Base-by-base conservation (phyloP, 2,797 vertebrate genomes). In the Antennarius maculatus region DNA sequence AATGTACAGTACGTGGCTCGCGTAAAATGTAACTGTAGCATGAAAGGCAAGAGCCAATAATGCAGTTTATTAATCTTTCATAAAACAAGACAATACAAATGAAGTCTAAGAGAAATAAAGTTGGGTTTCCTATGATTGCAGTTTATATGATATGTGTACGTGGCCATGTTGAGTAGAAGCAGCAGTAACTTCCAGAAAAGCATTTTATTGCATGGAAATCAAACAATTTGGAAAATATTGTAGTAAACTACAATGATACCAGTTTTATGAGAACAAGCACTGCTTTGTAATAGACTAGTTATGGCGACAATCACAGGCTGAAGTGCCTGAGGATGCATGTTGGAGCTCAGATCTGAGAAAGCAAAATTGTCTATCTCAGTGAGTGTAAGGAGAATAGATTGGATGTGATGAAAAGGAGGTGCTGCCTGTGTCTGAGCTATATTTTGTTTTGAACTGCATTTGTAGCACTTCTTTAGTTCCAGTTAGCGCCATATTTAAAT, bases 21-120 rank as follows among this genome's bases (percentile, higher is more conserved):
- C 57, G 48, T 62, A 46, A 61, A 69, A 65, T 54, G 56, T 72
- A 75, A 79, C 69, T 62, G 45, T 14, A 80, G 56, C 43, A 41
- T 61, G 61, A 63, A 8, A 34, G 31, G 31, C 31, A 34, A 2
- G 18, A 80, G 80, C 54, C 65, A 57, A 56, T 61, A 63, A 70
- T 80, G 67, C 71, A 23, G 5, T 16, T 47, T 66, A 55, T 85
- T 54, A 75, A 82, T 78, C 37, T 39, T 39, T 57, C 43, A 66
- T 42, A 53, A 17, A 51, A 48, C 51, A 62, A 7, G 43, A 27
- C 31, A 42, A 54, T 49, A 31, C 49, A 66, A 76, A 59, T 11
- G 37, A 45, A 51, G 55, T 64, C 48, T 45, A 31, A 7, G 28
- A 65, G 23, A 27, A 66, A 65, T 66, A 27, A 14, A 37, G 49